Evolutionary conservation across 2,113 vertebrate genomes (phyloP).

Genomic region (Corvus moneduloides): DNA sequence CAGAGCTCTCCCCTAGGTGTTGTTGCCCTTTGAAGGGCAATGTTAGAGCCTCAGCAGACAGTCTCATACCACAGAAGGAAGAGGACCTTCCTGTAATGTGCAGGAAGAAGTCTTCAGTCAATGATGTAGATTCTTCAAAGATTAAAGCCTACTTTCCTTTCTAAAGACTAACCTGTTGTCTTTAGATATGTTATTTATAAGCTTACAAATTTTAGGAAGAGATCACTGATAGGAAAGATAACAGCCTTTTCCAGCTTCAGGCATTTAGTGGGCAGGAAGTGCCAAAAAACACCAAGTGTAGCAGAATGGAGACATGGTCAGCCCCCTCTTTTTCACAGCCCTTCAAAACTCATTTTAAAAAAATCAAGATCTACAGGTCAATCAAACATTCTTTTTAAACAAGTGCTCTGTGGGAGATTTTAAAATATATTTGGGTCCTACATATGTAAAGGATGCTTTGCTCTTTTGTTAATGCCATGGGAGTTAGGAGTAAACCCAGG

Average conservation of each 20-base stretch:
- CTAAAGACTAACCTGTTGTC: not conserved
- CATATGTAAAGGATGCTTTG: not conserved
- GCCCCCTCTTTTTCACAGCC: not conserved
- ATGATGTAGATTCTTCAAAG: not conserved
- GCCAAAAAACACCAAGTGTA: not conserved
- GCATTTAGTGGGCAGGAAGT: not conserved
- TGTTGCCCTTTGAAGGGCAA: not conserved
- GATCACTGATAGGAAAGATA: not conserved
- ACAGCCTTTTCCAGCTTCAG: not conserved
- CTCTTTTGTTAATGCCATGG: not conserved
- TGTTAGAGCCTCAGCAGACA: not conserved
- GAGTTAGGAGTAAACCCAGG: not conserved
- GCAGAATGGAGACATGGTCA: not conserved
- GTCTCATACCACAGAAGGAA: not conserved
- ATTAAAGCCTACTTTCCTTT: not conserved
- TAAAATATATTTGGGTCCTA: not conserved
- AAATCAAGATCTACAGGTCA: not conserved
- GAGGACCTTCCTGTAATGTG: not conserved
- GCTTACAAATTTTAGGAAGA: not conserved
- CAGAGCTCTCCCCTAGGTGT: not conserved
- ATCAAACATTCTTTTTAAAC: not conserved
- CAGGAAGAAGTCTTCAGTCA: not conserved
- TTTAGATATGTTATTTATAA: not conserved
- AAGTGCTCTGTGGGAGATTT: not conserved
- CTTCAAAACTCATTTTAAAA: not conserved